phyloP scores from a whole-genome alignment of 1,140 invertebrate genomes.

The Drosophila ercepeae region DNA sequence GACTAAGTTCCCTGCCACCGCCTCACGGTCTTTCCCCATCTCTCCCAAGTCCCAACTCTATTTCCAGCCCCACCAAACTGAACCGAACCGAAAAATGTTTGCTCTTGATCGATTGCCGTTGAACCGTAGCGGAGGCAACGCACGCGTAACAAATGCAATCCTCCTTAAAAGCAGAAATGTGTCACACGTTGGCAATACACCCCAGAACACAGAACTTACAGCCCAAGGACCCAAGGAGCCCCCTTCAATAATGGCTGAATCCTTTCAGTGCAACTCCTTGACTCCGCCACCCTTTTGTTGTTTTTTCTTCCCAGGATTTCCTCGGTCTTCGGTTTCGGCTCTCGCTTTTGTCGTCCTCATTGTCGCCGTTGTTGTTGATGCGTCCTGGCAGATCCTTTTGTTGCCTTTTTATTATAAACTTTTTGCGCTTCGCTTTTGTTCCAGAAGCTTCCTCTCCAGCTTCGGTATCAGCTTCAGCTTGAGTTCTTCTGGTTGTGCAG shows the following conservation, averaged over 20 bases:
- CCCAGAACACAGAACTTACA: not conserved
- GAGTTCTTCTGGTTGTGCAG: conserved; percentile 48
- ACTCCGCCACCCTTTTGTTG: conserved; percentile 50
- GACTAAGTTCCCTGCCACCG: conserved; percentile 70
- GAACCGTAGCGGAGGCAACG: conserved; percentile 79
- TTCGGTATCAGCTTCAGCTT: conserved; percentile 5
- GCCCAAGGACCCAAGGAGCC: too few relatives aligned
- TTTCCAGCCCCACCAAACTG: conserved; percentile 21
- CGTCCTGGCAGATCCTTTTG: conserved; percentile 65
- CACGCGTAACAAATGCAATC: conserved; percentile 82
- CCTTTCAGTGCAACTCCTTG: conserved; percentile 64
- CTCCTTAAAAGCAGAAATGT: conserved; percentile 83
- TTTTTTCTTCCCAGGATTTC: conserved; percentile 12
- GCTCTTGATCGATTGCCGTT: conserved; percentile 80
- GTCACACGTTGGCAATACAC: conserved; percentile 70
- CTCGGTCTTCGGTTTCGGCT: conserved; percentile 2
- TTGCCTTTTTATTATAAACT: conserved; percentile 74
- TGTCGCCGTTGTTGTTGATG: conserved; percentile 72
- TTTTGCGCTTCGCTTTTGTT: conserved; percentile 56
- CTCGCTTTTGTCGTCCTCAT: conserved; percentile 46
- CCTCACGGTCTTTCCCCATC: conserved; percentile 16
- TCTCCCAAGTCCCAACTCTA: not conserved
- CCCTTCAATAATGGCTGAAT: conserved; percentile 62
- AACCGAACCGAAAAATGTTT: conserved; percentile 67
- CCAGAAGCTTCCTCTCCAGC: conserved; percentile 21